A percentile compares a stretch with the other conserved stretches of the same genome.
Conservation (phyloP, 2,113 vertebrate species). For the Cryptomyrus ogoouensis region DNA sequence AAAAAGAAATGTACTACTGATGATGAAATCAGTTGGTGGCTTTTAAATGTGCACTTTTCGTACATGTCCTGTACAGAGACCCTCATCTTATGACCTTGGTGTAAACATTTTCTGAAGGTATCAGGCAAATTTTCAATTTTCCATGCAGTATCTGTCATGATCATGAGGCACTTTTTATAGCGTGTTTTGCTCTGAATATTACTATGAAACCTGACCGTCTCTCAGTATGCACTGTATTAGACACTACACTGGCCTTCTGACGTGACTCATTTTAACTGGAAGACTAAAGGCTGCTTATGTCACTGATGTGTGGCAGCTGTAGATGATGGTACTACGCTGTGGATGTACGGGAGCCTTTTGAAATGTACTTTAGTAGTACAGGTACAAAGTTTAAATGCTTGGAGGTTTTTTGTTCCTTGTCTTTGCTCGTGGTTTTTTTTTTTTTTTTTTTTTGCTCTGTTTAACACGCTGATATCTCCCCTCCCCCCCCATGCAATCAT, state of each 20-base stretch:
- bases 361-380: not conserved
- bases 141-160: not conserved
- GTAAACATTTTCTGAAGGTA: not conserved
- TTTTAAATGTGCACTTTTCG: not conserved
- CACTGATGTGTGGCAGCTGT: not conserved
- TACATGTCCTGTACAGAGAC: not conserved
- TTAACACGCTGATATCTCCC: not conserved
- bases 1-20: not conserved
- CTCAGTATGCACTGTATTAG: not conserved
- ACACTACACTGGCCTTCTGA: not conserved
- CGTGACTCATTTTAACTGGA: not conserved
- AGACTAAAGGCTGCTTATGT: not conserved
- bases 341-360: not conserved
- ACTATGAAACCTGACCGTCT: not conserved
- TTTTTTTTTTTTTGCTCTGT: not conserved
- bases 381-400: not conserved
- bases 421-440: not conserved
- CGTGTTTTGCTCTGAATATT: not conserved
- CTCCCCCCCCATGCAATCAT: not conserved
- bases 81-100: not conserved
- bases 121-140: not conserved
- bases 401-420: not conserved
- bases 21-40: not conserved
- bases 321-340: not conserved
- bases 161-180: not conserved